A percentile compares a stretch with the other conserved stretches of the same genome.
These are phyloP conservation scores for Drosophila burlai DNA, from an alignment of 1,140 invertebrate genomes.

Conservation along the genomic window DNA sequence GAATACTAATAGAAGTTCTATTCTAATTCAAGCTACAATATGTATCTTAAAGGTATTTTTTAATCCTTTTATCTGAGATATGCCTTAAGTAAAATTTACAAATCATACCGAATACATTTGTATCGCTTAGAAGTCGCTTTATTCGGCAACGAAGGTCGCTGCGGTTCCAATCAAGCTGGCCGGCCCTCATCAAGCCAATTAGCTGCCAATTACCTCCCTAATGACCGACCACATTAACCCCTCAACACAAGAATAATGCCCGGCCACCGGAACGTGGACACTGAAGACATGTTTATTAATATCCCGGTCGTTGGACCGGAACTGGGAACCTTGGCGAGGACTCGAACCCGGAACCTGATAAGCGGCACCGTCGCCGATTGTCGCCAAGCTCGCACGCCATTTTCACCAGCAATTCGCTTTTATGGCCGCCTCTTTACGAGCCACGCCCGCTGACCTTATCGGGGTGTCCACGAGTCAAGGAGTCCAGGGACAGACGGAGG, in stretches of 20 bases:
- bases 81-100: neutral
- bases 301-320: constrained; percentile 18
- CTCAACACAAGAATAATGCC: constrained; percentile 37
- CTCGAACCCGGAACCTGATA: constrained; percentile 15
- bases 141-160: neutral
- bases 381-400: constrained; percentile 26
- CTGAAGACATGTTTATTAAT: constrained; percentile 46
- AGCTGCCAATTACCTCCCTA: constrained; percentile 72
- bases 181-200: constrained; percentile 56
- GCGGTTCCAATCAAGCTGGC: constrained; percentile 34
- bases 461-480: constrained; percentile 3
- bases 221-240: constrained; percentile 67
- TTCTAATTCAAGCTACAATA: neutral
- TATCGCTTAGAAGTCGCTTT: constrained; percentile 6
- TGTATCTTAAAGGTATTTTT: neutral
- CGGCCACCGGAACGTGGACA: constrained; percentile 22
- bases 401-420: constrained; percentile 54
- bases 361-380: constrained; percentile 25
- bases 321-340: neutral
- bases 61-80: neutral
- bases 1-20: too few species aligned
- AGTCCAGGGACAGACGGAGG: constrained; percentile 37
- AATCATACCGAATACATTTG: neutral
- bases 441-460: constrained; percentile 66
- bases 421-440: constrained; percentile 67